Evolutionary conservation across 2,113 vertebrate genomes (phyloP).

Genomic region (Elanoides forficatus): DNA sequence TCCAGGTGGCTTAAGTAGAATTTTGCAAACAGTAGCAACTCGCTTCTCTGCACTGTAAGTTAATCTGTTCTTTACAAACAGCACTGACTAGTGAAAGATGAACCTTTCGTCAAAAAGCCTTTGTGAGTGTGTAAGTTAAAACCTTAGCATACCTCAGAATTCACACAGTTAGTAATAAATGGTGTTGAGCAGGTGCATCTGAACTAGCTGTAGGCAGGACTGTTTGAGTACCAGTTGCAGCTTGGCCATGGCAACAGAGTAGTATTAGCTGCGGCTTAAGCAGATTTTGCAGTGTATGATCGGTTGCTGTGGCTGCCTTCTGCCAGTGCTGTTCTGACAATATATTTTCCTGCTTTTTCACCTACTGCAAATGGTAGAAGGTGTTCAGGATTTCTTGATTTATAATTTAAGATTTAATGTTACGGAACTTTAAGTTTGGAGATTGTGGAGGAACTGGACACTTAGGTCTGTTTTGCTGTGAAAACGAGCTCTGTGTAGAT

Average conservation of each 20-base stretch:
- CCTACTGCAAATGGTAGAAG: not conserved
- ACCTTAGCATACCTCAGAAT: not conserved
- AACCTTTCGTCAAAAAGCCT: not conserved
- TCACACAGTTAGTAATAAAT: not conserved
- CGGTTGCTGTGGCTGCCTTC: conserved; percentile 15
- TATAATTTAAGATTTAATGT: not conserved
- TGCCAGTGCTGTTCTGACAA: not conserved
- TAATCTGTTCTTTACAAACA: not conserved
- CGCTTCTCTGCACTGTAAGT: not conserved
- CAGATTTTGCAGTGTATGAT: not conserved
- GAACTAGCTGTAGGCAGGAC: conserved; percentile 24
- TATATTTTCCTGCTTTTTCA: not conserved
- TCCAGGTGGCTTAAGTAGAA: not conserved
- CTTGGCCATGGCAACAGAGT: conserved; percentile 34
- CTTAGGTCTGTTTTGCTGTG: not conserved
- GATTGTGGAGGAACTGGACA: not conserved
- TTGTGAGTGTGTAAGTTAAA: not conserved
- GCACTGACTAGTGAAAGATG: not conserved
- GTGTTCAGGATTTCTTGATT: not conserved
- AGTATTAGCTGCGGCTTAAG: not conserved
- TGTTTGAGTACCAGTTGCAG: conserved; percentile 29
- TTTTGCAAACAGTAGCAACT: not conserved
- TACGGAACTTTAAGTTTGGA: not conserved
- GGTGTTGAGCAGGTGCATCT: not conserved
- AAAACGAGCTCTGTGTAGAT: not conserved